Conservation (phyloP, 2,888 invertebrate species). For the Tinea pellionella region DNA sequence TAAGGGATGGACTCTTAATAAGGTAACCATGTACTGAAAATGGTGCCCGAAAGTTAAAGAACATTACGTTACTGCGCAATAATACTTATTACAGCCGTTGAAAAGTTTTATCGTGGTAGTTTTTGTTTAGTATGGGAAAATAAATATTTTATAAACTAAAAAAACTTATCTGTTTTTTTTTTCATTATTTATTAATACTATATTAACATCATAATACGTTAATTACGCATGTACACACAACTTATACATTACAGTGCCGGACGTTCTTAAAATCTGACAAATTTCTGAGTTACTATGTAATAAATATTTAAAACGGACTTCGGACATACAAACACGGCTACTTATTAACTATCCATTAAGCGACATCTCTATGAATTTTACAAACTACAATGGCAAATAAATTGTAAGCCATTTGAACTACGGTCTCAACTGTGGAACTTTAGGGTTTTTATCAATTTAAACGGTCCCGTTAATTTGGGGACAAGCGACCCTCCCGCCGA, state of each 20-base stretch:
- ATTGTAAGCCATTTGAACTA: background rate
- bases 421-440: background rate
- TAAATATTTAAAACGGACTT: too few relatives aligned
- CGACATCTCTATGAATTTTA: background rate
- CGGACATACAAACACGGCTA: too few relatives aligned
- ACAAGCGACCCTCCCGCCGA: background rate
- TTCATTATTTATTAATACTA: background rate
- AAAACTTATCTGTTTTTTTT: background rate
- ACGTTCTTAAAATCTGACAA: too few relatives aligned
- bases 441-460: constrained; percentile 15
- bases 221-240: too few relatives aligned
- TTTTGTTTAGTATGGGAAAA: background rate
- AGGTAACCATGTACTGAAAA: background rate
- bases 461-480: constrained; percentile 12
- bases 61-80: background rate
- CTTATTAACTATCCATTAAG: background rate
- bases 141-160: background rate
- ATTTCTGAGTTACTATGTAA: too few relatives aligned
- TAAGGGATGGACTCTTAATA: background rate
- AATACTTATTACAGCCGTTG: background rate
- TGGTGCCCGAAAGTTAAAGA: background rate
- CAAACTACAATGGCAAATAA: constrained; percentile 7
- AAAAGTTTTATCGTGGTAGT: background rate
- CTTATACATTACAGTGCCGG: too few relatives aligned
- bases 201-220: too few relatives aligned